A percentile compares a stretch with the other conserved stretches of the same genome.
These are phyloP conservation scores for Crypturellus tataupa DNA, from an alignment of 2,797 vertebrate species.

Conservation along the genomic window DNA sequence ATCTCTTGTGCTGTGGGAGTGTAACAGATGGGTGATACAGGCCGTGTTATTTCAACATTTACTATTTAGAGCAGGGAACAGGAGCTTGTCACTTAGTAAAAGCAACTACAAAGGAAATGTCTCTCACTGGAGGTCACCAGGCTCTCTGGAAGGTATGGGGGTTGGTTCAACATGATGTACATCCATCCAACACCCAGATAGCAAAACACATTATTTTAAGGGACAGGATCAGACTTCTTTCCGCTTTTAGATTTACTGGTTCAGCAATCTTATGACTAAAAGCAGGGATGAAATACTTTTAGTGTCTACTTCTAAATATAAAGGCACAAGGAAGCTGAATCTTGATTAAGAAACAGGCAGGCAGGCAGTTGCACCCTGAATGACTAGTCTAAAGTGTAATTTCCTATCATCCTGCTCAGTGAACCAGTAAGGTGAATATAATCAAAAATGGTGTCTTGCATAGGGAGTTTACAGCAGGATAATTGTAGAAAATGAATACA, in stretches of 20 bases:
- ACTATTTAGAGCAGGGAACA: neutral
- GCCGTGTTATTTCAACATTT: neutral
- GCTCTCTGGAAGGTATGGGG: neutral
- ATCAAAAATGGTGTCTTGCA: slow-evolving; percentile 40
- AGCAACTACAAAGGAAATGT: neutral
- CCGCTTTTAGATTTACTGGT: slow-evolving; percentile 6
- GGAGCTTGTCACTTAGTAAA: neutral
- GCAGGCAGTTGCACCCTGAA: slow-evolving; percentile 12
- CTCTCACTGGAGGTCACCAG: slow-evolving; percentile 33
- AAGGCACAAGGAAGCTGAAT: slow-evolving; percentile 33
- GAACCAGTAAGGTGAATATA: slow-evolving; percentile 51
- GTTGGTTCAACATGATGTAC: slow-evolving; percentile 10
- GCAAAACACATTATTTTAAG: slow-evolving; percentile 29
- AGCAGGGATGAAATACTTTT: slow-evolving; percentile 37
- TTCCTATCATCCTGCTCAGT: slow-evolving; percentile 54
- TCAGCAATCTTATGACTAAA: slow-evolving; percentile 26
- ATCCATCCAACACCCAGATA: neutral
- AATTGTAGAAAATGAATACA: slow-evolving; percentile 53
- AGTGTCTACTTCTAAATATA: slow-evolving; percentile 36
- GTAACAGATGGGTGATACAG: neutral
- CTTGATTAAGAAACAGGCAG: slow-evolving; percentile 50
- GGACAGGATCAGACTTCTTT: neutral
- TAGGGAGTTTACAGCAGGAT: slow-evolving; percentile 34
- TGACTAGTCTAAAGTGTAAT: neutral
- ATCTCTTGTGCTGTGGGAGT: neutral